Evolutionary conservation across 2,888 invertebrate genomes (phyloP).

Genomic region (Drosophila percnosoma): DNA sequence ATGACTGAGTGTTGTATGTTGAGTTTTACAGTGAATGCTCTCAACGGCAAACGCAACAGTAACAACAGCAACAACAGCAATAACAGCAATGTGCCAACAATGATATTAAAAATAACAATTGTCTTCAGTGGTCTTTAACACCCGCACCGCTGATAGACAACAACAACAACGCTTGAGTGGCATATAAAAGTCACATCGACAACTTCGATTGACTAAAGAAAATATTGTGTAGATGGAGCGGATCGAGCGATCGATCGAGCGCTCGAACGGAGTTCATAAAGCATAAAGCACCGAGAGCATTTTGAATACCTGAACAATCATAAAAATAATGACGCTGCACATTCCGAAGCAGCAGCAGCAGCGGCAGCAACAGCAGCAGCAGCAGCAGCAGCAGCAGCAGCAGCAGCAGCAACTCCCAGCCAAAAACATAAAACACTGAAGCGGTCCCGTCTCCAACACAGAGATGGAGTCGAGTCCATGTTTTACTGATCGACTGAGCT

Average conservation of each 20-base stretch:
- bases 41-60: constrained; percentile 49
- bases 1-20: constrained; percentile 72
- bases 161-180: constrained; percentile 67
- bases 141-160: constrained; percentile 81
- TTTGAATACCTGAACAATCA: constrained; percentile 82
- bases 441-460: constrained; percentile 18
- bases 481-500: constrained; percentile 42
- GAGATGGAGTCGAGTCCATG: constrained; percentile 19
- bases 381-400: constrained; percentile 16
- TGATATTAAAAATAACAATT: constrained; percentile 79
- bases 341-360: constrained; percentile 76
- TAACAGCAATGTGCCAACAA: constrained; percentile 69
- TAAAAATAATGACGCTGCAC: constrained; percentile 84
- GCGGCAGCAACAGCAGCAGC: constrained; percentile 12
- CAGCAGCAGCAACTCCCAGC: constrained; percentile 12
- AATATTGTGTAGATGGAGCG: constrained; percentile 66
- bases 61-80: constrained; percentile 35
- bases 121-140: constrained; percentile 81
- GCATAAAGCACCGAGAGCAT: constrained; percentile 73
- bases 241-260: constrained; percentile 30
- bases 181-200: constrained; percentile 78
- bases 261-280: constrained; percentile 56
- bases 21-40: constrained; percentile 68
- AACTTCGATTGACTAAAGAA: constrained; percentile 80
- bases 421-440: constrained; percentile 17